These are phyloP conservation scores for Gambusia yucatana DNA, from an alignment of 2,797 vertebrate species.

Conservation along the genomic window DNA sequence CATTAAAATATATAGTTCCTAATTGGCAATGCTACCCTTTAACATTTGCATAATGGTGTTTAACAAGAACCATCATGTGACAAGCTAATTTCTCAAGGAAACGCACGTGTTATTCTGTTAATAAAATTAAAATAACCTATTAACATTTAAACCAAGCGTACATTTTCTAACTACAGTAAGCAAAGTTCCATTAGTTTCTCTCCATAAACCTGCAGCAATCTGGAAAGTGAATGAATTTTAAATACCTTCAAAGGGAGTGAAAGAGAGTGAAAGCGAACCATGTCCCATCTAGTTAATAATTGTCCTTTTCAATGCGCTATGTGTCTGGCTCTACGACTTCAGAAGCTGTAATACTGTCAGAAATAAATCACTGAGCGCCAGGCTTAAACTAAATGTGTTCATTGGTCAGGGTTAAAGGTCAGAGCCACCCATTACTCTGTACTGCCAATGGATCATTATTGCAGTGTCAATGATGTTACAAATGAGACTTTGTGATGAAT, in stretches of 20 bases:
- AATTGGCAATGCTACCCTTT: not conserved
- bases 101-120: constrained; percentile 19
- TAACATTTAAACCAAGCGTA: constrained; percentile 47
- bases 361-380: constrained; percentile 78
- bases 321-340: constrained; percentile 76
- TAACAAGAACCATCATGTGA: not conserved
- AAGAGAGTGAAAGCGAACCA: constrained; percentile 73
- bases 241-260: constrained; percentile 68
- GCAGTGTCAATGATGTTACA: constrained; percentile 79
- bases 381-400: constrained; percentile 79
- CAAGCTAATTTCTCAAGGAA: constrained; percentile 7
- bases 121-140: constrained; percentile 29
- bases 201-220: constrained; percentile 76
- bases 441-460: constrained; percentile 80
- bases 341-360: constrained; percentile 80
- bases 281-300: constrained; percentile 79
- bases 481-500: constrained; percentile 82
- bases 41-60: not conserved
- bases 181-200: constrained; percentile 72
- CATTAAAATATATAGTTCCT: not conserved
- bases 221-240: constrained; percentile 69
- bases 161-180: constrained; percentile 36
- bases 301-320: constrained; percentile 70
- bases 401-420: constrained; percentile 77
- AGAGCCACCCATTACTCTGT: constrained; percentile 77